Evolutionary conservation across 2,888 invertebrate genomes (phyloP).

Genomic region (Noctua comes): DNA sequence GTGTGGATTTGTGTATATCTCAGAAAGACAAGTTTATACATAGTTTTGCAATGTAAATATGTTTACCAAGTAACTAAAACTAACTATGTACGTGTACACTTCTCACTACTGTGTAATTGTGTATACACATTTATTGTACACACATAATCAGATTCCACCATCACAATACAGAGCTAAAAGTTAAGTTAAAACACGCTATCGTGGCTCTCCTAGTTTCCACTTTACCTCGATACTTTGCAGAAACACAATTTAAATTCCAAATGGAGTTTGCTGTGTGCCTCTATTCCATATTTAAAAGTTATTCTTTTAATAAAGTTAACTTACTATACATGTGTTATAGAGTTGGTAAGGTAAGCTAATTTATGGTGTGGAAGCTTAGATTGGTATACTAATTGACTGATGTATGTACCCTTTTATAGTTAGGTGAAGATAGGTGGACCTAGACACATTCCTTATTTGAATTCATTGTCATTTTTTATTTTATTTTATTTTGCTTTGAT

Average conservation of each 20-base stretch:
- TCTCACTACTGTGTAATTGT: background rate
- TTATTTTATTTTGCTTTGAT: no score
- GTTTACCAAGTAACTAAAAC: background rate
- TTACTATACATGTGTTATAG: background rate
- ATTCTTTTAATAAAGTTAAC: constrained; percentile 42
- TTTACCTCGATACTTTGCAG: constrained; percentile 46
- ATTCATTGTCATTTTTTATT: no score
- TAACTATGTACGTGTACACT: background rate
- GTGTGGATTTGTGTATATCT: background rate
- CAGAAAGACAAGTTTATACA: background rate
- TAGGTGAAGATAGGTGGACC: background rate
- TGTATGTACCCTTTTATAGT: background rate
- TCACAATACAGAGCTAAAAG: constrained; percentile 27
- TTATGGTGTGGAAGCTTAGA: background rate
- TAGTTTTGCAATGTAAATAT: background rate
- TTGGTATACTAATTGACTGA: background rate
- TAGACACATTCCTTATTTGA: background rate
- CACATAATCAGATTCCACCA: constrained; percentile 13
- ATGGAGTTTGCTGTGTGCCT: constrained; percentile 46
- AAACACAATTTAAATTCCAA: constrained; percentile 59
- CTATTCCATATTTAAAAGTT: constrained; percentile 31
- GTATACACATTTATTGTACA: background rate
- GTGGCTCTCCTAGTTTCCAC: constrained; percentile 36
- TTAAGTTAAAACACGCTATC: constrained; percentile 26
- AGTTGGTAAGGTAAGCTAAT: constrained; percentile 25